phyloP scores from a whole-genome alignment of 2,888 invertebrate genomes.

The Sesia bembeciformis region DNA sequence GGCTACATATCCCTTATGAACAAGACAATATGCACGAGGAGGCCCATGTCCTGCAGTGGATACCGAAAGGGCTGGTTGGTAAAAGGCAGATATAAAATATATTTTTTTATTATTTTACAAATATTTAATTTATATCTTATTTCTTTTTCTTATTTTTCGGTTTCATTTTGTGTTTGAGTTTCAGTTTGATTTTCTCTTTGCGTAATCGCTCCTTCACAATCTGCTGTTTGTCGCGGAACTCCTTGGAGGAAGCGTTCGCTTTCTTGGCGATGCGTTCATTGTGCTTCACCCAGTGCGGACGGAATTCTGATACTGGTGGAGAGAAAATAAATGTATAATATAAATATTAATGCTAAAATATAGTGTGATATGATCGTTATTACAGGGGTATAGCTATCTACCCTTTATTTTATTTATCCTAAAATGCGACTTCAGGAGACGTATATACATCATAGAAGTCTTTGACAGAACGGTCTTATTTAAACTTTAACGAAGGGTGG shows the following conservation, averaged over 20 bases:
- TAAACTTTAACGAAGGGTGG: too few relatives aligned
- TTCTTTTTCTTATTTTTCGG: conserved; percentile 52
- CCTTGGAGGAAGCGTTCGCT: conserved; percentile 63
- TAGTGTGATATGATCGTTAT: not conserved
- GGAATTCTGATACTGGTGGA: conserved; percentile 63
- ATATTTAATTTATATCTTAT: not conserved
- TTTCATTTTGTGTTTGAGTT: conserved; percentile 55
- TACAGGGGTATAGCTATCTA: not conserved
- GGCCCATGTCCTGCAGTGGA: too few relatives aligned
- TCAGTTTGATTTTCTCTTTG: conserved; percentile 76
- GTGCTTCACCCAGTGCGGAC: conserved; percentile 85
- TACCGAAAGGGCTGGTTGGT: too few relatives aligned
- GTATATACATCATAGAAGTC: too few relatives aligned
- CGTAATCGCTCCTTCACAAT: conserved; percentile 83
- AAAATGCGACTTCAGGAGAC: too few relatives aligned
- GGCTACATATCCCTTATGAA: too few relatives aligned
- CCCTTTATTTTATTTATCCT: not conserved
- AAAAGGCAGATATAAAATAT: too few relatives aligned
- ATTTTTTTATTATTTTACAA: not conserved
- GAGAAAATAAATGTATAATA: too few relatives aligned
- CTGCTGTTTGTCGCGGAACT: conserved; percentile 83
- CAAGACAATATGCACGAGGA: too few relatives aligned
- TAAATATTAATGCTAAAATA: too few relatives aligned
- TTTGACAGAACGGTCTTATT: too few relatives aligned
- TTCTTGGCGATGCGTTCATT: conserved; percentile 82